These are phyloP conservation scores for Antheraea pernyi DNA, from an alignment of 1,140 invertebrate species.

Conservation along the genomic window DNA sequence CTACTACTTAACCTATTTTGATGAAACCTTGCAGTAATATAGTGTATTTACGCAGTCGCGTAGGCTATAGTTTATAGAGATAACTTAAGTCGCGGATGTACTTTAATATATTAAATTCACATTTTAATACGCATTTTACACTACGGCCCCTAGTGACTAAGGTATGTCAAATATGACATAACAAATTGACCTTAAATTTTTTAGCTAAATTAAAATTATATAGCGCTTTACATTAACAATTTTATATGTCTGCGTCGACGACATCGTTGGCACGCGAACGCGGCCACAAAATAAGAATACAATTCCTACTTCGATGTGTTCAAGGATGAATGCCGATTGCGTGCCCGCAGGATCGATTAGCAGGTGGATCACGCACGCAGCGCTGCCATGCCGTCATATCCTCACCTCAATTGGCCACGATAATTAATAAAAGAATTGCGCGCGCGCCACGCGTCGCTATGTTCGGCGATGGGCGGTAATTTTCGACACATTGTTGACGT, in stretches of 20 bases:
- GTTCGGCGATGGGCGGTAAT: conserved; percentile 54
- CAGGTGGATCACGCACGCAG: conserved; percentile 60
- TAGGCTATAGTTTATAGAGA: too few relatives aligned
- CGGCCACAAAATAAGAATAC: conserved; percentile 31
- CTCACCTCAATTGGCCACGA: conserved; percentile 65
- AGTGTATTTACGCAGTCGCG: too few relatives aligned
- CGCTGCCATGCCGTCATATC: conserved; percentile 70
- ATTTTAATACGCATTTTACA: too few relatives aligned
- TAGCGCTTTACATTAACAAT: neutral
- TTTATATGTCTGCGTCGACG: neutral
- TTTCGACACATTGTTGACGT: conserved; percentile 59
- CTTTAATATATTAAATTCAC: too few relatives aligned
- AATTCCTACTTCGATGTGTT: conserved; percentile 27
- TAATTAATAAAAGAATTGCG: conserved; percentile 76
- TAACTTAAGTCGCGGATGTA: too few relatives aligned
- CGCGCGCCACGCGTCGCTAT: conserved; percentile 58
- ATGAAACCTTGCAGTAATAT: too few relatives aligned
- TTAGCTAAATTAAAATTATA: too few relatives aligned
- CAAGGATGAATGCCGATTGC: conserved; percentile 70
- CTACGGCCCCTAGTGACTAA: too few relatives aligned
- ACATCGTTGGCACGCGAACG: conserved; percentile 32
- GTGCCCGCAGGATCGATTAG: conserved; percentile 52
- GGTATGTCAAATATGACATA: too few relatives aligned
- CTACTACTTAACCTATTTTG: too few relatives aligned
- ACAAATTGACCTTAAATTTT: too few relatives aligned